Evolutionary conservation across 2,113 vertebrate species (phyloP).

Genomic region (Corynorhinus townsendii): DNA sequence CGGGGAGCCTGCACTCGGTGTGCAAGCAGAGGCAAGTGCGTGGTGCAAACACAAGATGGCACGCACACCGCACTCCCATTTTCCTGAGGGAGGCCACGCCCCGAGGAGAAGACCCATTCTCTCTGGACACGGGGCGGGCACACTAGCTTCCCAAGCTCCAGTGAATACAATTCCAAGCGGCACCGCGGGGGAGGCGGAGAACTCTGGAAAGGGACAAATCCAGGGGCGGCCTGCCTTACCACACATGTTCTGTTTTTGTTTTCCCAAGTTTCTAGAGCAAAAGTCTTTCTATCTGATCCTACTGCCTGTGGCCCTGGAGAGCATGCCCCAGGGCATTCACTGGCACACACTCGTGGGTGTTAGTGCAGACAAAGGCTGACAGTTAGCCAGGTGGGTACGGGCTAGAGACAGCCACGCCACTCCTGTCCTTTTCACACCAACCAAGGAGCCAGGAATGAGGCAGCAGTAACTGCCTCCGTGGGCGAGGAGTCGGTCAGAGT

Average conservation of each 20-base stretch:
- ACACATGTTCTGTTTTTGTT: neutral
- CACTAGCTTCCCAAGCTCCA: neutral
- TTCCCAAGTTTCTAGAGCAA: neutral
- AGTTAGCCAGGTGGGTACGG: neutral
- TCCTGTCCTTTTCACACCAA: neutral
- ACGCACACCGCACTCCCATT: neutral
- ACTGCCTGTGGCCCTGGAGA: neutral
- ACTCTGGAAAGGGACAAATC: neutral
- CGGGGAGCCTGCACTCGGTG: neutral
- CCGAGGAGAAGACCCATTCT: neutral
- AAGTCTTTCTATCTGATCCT: neutral
- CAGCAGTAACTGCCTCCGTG: neutral
- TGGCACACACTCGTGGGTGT: rapidly evolving
- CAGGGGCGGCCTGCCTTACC: neutral
- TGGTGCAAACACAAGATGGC: neutral
- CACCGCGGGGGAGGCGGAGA: neutral
- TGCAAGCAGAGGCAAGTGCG: neutral
- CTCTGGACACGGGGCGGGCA: neutral
- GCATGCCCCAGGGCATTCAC: neutral
- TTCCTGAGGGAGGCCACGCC: neutral
- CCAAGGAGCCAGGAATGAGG: neutral
- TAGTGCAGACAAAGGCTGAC: neutral
- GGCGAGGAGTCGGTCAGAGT: neutral
- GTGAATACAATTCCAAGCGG: neutral
- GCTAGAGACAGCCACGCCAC: neutral